Evolutionary conservation across 2,888 invertebrate genomes (phyloP).

Genomic region (Drosophila mayaguana): DNA sequence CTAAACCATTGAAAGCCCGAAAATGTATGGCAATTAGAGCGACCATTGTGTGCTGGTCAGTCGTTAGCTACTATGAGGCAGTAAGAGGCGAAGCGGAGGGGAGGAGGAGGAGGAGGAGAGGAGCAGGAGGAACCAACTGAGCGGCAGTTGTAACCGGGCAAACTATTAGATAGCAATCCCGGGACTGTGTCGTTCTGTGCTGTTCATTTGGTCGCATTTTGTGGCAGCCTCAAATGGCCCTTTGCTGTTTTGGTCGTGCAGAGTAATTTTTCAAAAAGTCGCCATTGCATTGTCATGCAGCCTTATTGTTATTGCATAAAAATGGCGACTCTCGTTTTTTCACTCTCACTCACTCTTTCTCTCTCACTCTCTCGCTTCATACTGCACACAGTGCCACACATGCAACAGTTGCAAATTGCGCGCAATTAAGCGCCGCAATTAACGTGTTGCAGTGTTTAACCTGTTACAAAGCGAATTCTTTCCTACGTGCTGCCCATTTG

Average conservation of each 20-base stretch:
- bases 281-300: slow-evolving; percentile 73
- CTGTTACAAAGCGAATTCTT: slow-evolving; percentile 64
- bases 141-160: slow-evolving; percentile 49
- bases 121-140: not conserved
- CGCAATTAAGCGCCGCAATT: slow-evolving; percentile 82
- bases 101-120: not conserved
- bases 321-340: slow-evolving; percentile 51
- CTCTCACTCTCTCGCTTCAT: not conserved
- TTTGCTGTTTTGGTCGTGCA: slow-evolving; percentile 57
- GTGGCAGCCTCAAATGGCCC: slow-evolving; percentile 74
- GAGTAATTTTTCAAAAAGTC: slow-evolving; percentile 73
- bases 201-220: slow-evolving; percentile 80
- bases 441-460: slow-evolving; percentile 80
- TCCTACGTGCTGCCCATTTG: slow-evolving; percentile 65
- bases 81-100: not conserved
- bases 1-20: slow-evolving; percentile 79
- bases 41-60: slow-evolving; percentile 69
- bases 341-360: not conserved
- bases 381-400: slow-evolving; percentile 24
- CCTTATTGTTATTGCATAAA: slow-evolving; percentile 83
- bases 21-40: slow-evolving; percentile 83
- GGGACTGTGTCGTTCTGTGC: slow-evolving; percentile 51
- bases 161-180: slow-evolving; percentile 75
- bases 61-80: slow-evolving; percentile 21
- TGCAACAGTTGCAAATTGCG: slow-evolving; percentile 79